Evolutionary conservation across 2,797 vertebrate species (phyloP).

Genomic region (Coregonus suidteri): DNA sequence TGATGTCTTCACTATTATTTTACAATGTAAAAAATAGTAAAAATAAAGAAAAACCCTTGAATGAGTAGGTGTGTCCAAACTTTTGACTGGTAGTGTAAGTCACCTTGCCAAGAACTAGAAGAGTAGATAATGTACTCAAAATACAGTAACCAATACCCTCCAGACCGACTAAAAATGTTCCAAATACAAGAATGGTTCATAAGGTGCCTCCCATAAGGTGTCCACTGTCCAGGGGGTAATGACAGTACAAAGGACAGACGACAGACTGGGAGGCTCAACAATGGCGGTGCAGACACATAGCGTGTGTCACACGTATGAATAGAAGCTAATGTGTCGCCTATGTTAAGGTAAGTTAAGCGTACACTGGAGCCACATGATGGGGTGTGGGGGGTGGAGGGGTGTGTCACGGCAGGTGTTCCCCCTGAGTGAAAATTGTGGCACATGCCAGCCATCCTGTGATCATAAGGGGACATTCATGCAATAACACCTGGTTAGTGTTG

Average conservation of each 20-base stretch:
- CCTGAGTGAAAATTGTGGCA: constrained; percentile 3
- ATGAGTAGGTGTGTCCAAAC: no score
- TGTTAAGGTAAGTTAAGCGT: constrained; percentile 23
- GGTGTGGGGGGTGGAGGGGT: constrained; percentile 2
- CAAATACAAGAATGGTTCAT: neutral
- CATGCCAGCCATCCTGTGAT: neutral
- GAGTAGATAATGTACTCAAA: neutral
- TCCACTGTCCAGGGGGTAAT: constrained; percentile 1
- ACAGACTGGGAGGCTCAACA: constrained; percentile 45
- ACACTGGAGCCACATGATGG: constrained; percentile 11
- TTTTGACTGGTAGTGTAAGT: no score
- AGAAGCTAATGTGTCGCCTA: constrained; percentile 23
- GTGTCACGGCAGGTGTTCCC: constrained; percentile 37
- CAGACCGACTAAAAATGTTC: neutral
- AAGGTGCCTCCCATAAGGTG: constrained; percentile 44
- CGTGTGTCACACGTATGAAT: constrained; percentile 28
- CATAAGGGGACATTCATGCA: neutral
- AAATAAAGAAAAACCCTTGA: no score
- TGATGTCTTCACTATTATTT: no score
- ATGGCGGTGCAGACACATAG: constrained; percentile 33
- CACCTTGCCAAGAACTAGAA: neutral
- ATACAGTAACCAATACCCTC: constrained; percentile 11
- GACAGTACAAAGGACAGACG: constrained; percentile 14
- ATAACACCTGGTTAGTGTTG: constrained; percentile 14
- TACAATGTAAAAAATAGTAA: no score